Base-by-base conservation (phyloP, 1,140 invertebrate species). In the Scaptomyza montana region DNA sequence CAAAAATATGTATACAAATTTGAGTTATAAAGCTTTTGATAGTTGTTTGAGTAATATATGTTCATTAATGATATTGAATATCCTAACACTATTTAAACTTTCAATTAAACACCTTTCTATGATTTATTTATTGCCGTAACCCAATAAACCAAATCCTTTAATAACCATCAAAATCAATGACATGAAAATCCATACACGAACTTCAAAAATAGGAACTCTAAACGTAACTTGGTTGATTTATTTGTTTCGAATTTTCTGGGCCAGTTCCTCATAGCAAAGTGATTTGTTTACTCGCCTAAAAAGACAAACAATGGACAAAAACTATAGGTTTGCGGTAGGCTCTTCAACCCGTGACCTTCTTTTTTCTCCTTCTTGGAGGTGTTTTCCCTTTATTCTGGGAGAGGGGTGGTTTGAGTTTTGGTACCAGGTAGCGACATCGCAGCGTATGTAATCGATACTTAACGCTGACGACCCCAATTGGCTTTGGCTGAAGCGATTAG, bases 221-320 rank as follows among this genome's bases (percentile, higher is more conserved):
- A 36, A 61, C 51, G 39, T 60, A 46, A 57, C 61, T 66, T 69
- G 41, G 54, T 46, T 39, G 51, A 45, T 51, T 69, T 74, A 63
- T 57, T 73, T 79, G 84, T 79, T 87, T 89, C 79, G 79, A 87
- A 87, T 89, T 89, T 87, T 87, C 82, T 87, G 82, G 82, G 82
- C 65, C 82, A 84, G 64, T 78, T 36, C 33, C 30, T 6, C n/a
- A 45, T 43, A 43, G 28, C 13, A 30, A 12, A 16, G 9, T 39
- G 69, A 71, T 82, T 82, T 71, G 70, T 55, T 63, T 65, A 41
- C 28, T 51, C 57, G 63, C 70, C 75, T 30, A 59, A 67, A 51
- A 79, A 66, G 64, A 78, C 74, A 78, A 77, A 74, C 56, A 87
- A 64, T 61, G 62, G 78, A 70, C 75, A 74, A 74, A 77, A 70